Evolutionary conservation across 1,140 invertebrate species (phyloP).

Genomic region (Bombus superbus): DNA sequence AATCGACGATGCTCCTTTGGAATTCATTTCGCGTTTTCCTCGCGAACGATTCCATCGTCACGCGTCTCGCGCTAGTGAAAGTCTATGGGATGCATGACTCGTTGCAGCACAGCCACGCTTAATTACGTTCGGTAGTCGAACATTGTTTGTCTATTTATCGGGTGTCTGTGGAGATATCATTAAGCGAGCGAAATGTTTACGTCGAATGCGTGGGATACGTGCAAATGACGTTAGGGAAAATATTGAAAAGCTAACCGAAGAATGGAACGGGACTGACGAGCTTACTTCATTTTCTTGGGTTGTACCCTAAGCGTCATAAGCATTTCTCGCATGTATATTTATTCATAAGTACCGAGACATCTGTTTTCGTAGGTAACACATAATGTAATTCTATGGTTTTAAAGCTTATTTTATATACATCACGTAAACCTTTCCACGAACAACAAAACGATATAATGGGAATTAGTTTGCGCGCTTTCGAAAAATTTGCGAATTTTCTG

Average conservation of each 20-base stretch:
- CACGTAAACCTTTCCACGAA: no score
- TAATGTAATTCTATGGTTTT: no score
- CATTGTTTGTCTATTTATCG: slow-evolving; percentile 50
- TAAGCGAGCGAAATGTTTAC: not conserved
- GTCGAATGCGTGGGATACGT: slow-evolving; percentile 10
- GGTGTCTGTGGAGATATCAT: not conserved
- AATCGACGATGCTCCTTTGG: slow-evolving; percentile 20
- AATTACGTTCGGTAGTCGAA: slow-evolving; percentile 37
- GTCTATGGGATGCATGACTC: slow-evolving; percentile 15
- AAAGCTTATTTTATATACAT: no score
- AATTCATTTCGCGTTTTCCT: slow-evolving; percentile 45
- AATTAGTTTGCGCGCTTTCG: no score
- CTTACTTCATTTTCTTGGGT: slow-evolving; percentile 14
- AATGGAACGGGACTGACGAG: not conserved
- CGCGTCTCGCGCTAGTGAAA: slow-evolving; percentile 45
- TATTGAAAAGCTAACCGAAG: no score
- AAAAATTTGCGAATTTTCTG: no score
- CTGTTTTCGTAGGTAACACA: no score
- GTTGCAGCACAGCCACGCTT: slow-evolving; percentile 10
- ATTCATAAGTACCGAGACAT: no score
- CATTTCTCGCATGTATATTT: no score
- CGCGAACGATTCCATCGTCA: slow-evolving; percentile 18
- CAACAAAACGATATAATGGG: no score
- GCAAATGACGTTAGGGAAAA: not conserved
- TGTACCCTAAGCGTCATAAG: no score